Evolutionary conservation across 2,888 invertebrate species (phyloP).

Genomic region (Ferdinandea cuprea): DNA sequence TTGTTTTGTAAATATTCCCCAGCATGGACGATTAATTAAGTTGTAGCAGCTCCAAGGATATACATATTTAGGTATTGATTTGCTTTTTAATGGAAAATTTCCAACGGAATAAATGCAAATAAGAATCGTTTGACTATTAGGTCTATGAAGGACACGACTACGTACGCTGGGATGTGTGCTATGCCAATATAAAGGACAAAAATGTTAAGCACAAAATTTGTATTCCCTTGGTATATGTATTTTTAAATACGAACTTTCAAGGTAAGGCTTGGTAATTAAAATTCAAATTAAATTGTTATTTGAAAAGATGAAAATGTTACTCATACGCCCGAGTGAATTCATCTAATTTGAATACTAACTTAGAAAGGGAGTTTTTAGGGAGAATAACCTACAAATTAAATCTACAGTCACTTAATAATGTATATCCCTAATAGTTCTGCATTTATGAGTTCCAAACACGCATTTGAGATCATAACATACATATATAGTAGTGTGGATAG

Average conservation of each 20-base stretch:
- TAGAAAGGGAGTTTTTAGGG: neutral
- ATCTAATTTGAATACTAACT: neutral
- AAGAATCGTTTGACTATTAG: constrained; percentile 26
- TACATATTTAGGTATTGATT: constrained; percentile 2
- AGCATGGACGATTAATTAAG: constrained; percentile 25
- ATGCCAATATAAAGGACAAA: neutral
- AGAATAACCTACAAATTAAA: neutral
- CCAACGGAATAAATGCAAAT: constrained; percentile 33
- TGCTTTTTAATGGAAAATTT: constrained; percentile 17
- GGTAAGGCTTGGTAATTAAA: constrained; percentile 16
- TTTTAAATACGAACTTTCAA: neutral
- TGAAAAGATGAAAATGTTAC: neutral
- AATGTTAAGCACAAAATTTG: neutral
- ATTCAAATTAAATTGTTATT: constrained; percentile 13
- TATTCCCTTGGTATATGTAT: neutral
- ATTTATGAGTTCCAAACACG: neutral
- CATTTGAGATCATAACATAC: too few species aligned
- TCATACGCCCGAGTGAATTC: constrained; percentile 10
- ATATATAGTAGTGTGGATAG: too few species aligned
- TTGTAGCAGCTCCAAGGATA: neutral
- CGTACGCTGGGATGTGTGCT: neutral
- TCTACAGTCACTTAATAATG: too few species aligned
- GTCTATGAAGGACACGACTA: constrained; percentile 19
- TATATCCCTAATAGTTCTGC: too few species aligned
- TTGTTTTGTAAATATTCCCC: constrained; percentile 4